Evolutionary conservation across 92 coral and sea anemone genomes (phyloP).

Genomic region (Parazoanthus atlanticus): DNA sequence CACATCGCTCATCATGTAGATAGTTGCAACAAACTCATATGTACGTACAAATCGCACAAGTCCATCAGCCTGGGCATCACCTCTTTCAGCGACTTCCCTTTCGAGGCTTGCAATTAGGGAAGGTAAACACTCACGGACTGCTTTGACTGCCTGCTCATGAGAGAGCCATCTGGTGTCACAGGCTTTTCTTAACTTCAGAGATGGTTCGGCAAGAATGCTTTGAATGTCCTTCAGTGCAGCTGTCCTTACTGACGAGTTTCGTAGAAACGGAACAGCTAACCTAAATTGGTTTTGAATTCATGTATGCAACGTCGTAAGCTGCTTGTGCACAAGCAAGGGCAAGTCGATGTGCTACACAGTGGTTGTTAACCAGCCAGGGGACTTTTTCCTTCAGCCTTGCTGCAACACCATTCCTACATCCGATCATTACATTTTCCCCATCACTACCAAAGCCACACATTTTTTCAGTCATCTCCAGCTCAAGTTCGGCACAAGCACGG

Average conservation of each 20-base stretch:
- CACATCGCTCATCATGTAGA: constrained; percentile 1
- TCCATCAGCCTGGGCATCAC: constrained; percentile 28
- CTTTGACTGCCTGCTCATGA: constrained; percentile 30
- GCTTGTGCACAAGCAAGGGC: constrained; percentile 44
- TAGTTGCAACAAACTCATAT: constrained; percentile 38
- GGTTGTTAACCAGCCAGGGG: constrained; percentile 53
- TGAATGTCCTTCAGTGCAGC: constrained; percentile 48
- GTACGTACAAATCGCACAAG: constrained; percentile 29
- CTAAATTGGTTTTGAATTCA: constrained; percentile 31
- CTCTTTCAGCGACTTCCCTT: constrained; percentile 34
- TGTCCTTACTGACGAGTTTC: constrained; percentile 45
- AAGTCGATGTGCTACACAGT: constrained; percentile 53
- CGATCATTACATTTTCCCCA: constrained; percentile 53
- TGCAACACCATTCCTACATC: constrained; percentile 48
- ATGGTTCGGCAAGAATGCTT: constrained; percentile 38
- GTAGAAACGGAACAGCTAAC: constrained; percentile 35
- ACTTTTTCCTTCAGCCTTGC: constrained; percentile 49
- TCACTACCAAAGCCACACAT: constrained; percentile 55
- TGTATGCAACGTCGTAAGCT: constrained; percentile 28
- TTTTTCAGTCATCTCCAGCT: constrained; percentile 19
- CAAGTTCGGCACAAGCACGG: constrained; percentile 10
- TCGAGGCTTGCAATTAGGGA: constrained; percentile 44
- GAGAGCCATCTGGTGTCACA: constrained; percentile 45
- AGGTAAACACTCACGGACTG: constrained; percentile 21
- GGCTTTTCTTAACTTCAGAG: constrained; percentile 32